Evolutionary conservation across 2,797 vertebrate genomes (phyloP), one percentile per base, ranked within the genome.

Genomic region (Hephaestus fuliginosus): DNA sequence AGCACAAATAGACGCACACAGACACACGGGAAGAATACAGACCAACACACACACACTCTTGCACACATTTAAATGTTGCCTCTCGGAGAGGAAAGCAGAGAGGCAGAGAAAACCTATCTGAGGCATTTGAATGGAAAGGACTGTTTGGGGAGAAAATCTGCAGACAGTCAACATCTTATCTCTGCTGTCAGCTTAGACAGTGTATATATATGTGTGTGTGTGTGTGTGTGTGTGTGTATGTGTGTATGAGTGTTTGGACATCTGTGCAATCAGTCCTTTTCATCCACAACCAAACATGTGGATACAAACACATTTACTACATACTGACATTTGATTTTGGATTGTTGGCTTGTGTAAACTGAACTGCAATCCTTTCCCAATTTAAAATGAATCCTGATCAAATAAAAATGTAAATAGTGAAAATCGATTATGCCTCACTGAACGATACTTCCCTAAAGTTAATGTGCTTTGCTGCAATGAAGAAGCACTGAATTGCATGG

Each of bases 111-210:
- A 86, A 80, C 55, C 65, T 66, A 70, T 60, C 66, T 22, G 60
- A 82, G 36, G 55, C 9, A 53, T 79, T 15, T 84, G 69, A 86
- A 83, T 72, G 55, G 69, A 75, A 74, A 73, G 33, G 68, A 74
- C 71, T 36, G 81, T 70, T 80, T 52, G 62, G 36, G 43, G 67
- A 48, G 55, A 85, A 81, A 76, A 86, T 68, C 75, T 80, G 72
- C 67, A 80, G 65, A 57, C 72, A 61, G 73, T 77, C 28, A 55
- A 74, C 57, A 57, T 80, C 80, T 90, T 83, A 85, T 86, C 86
- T 81, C 53, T 0, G 6, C 69, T 77, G 84, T 83, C 91, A 81
- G 83, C 70, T 78, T 58, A 81, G 51, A 84, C 22, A 44, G 15
- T 39, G 11, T 51, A 58, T 77, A 73, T 73, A 25, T 20, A 22